Evolutionary conservation across 2,797 vertebrate genomes (phyloP), one percentile per base, ranked within the genome.

Genomic region (Chelon auratus): DNA sequence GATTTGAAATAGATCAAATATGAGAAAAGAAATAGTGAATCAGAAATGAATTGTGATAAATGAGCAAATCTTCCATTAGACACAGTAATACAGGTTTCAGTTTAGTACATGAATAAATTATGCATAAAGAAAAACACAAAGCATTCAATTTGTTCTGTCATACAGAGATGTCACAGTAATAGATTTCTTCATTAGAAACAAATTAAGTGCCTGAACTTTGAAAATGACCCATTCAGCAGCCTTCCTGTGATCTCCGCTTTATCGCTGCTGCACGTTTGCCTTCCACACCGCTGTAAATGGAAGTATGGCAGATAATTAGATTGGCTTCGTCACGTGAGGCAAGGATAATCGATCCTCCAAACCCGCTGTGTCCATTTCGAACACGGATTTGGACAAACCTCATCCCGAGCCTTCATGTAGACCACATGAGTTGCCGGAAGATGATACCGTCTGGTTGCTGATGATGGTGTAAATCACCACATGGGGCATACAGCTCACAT

Each of bases 171-270:
- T 72, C 77, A 84, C 70, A 33, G 64, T 78, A 84, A 88, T 74
- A 63, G 62, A 85, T 89, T 74, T 60, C 75, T 78, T 76, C 77
- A 81, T 87, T 81, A 88, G 73, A 73, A 77, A 61, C 71, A 80
- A 84, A 87, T 85, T 60, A 78, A 79, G 73, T 55, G 58, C 55
- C 61, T 68, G 45, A 84, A 79, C 75, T 77, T 72, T 70, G 52
- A 85, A 78, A 82, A 81, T 62, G 64, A 87, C 60, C 80, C 81
- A 82, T 84, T 87, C 72, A 87, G 74, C 80, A 73, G 59, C 80
- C 68, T 80, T 63, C n/a, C n/a, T 42, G 20, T 57, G 51, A 79
- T 73, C 42, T 36, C 61, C 52, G 70, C 80, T 68, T 83, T 81
- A 83, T 82, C 72, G 17, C 60, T 17, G 71, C 60, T 9, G 48